These are phyloP conservation scores for Enteromius afrohamiltoni DNA, from an alignment of 2,797 vertebrate genomes.

Conservation along the genomic window DNA sequence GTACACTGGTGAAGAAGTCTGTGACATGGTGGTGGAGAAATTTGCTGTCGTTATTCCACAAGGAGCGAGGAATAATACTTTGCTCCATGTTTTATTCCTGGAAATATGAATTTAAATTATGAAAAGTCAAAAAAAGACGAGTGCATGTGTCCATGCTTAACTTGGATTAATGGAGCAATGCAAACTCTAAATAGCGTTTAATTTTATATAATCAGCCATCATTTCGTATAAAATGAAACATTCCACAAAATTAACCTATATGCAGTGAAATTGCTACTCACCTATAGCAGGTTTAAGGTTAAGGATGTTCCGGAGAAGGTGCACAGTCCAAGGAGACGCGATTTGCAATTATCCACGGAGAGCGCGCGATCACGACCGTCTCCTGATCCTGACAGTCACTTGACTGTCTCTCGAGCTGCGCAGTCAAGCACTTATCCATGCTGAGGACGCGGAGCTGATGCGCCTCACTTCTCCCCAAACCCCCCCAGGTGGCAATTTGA, in stretches of 20 bases:
- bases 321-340: slow-evolving; percentile 57
- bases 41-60: slow-evolving; percentile 84
- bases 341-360: slow-evolving; percentile 44
- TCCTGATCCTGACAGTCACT: slow-evolving; percentile 39
- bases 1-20: slow-evolving; percentile 83
- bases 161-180: background rate
- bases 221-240: background rate
- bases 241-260: background rate
- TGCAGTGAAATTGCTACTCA: background rate
- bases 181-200: background rate
- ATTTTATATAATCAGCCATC: background rate
- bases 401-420: slow-evolving; percentile 68
- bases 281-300: background rate
- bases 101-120: slow-evolving; percentile 10
- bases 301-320: slow-evolving; percentile 65
- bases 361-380: slow-evolving; percentile 60
- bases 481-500: slow-evolving; percentile 57
- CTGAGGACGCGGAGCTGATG: slow-evolving; percentile 65
- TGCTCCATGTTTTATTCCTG: slow-evolving; percentile 81
- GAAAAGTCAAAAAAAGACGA: background rate
- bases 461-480: slow-evolving; percentile 57
- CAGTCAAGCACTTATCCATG: slow-evolving; percentile 73
- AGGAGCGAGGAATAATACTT: slow-evolving; percentile 77
- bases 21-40: slow-evolving; percentile 80
- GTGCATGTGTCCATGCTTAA: background rate